Evolutionary conservation across 2,888 invertebrate species (phyloP), one percentile per base, ranked within the genome.

Genomic region (Panzeria rudis): DNA sequence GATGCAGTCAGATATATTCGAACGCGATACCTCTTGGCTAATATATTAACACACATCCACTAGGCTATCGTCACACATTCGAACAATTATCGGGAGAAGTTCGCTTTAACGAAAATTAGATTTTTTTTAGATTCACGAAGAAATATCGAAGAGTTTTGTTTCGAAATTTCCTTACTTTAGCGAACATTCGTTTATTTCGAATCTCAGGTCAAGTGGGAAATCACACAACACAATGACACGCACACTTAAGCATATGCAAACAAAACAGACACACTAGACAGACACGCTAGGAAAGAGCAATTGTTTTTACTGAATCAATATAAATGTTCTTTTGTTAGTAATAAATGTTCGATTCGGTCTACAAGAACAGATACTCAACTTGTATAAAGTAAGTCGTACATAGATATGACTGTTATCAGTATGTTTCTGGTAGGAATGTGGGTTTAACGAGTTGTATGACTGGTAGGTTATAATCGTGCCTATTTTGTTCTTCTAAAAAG

Each of bases 251-350:
- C 20, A 50, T 8, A 66, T 20, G 56, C 41, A 71, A 15, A 38
- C 3, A 52, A 25, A 59, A 29, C 17, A 41, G 0, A 11, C 17
- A 7, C 6, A 47, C 47, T 41, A 44, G 25, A 69, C 44, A 44
- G 25, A 62, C 44, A 56, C 66, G 20, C 59, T 61, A 73, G 47
- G 72, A 77, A 80, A 68, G 80, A 77, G 68, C 84, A 81, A 81
- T 81, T 81, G 84, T 62, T 84, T 84, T 84, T 69, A 47, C 72
- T 61, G 54, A 72, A 72, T 62, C 84, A 81, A 84, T 81, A 77
- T 38, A 80, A 80, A 56, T 76, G 59, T 72, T 72, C 69, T 50
- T 72, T 79, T 76, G 72, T 68, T 66, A 15, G 56, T 25, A 56
- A 47, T 20, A 66, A 38, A 68, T 71, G 76, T 82, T 66, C 29